Conservation (phyloP, 2,113 vertebrate species). For the Cygnus buccinator region DNA sequence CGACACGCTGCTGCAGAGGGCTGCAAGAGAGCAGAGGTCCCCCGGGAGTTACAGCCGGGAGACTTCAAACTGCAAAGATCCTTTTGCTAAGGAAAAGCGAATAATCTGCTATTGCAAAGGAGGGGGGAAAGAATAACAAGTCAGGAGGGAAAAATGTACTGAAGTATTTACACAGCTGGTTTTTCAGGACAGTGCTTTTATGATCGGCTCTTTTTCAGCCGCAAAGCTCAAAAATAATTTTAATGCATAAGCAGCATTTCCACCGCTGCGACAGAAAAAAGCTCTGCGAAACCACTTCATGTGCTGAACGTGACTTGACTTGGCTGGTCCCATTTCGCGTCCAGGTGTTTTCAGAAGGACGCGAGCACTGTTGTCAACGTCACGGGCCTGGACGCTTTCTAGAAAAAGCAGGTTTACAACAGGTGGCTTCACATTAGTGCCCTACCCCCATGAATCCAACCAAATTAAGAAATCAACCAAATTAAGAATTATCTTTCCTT, state of each 20-base stretch:
- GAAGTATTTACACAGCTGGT: slow-evolving; percentile 65
- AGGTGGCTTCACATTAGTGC: not conserved
- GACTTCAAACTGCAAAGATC: slow-evolving; percentile 37
- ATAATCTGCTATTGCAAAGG: slow-evolving; percentile 19
- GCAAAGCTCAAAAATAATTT: not conserved
- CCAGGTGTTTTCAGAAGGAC: not conserved
- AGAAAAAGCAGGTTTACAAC: not conserved
- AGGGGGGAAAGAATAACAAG: slow-evolving; percentile 54
- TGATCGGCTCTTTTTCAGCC: not conserved
- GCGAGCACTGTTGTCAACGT: rapidly evolving
- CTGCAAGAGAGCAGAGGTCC: not conserved
- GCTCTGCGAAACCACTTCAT: not conserved
- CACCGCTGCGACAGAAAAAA: not conserved
- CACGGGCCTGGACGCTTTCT: not conserved
- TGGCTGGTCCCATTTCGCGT: not conserved
- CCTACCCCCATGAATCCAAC: not conserved
- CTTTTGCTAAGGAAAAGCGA: not conserved
- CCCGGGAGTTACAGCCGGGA: not conserved
- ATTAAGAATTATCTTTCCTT: no score
- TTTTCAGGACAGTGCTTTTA: slow-evolving; percentile 28
- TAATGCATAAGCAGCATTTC: not conserved
- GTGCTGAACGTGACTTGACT: not conserved
- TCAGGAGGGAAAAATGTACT: slow-evolving; percentile 53
- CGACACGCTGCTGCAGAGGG: not conserved
- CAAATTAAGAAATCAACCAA: not conserved